Evolutionary conservation across 2,113 vertebrate species (phyloP), one percentile per base, ranked within the genome.

Genomic region (Stictonetta naevosa): DNA sequence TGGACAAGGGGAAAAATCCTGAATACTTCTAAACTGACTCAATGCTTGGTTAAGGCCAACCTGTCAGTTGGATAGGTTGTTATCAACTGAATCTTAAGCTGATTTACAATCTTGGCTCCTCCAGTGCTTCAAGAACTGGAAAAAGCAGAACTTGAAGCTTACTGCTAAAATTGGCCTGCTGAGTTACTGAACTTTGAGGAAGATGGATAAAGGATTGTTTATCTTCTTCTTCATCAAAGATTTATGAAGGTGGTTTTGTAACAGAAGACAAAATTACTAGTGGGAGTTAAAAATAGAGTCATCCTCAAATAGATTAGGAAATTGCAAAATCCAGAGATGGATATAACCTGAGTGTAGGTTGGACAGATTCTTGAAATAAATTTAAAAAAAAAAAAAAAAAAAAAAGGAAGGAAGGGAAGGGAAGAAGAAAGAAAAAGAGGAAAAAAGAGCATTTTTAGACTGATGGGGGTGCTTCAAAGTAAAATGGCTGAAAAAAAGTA

Each of bases 261-360:
- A 86, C 48, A 80, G 25, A 94, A 94, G 83, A 81, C 33, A 72
- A 92, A 93, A 90, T 81, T 93, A 69, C 68, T 93, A 86, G 93
- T 86, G 83, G 78, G 90, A 90, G 83, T 86, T 56, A 76, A 95
- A 94, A 94, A 92, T 90, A 53, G 56, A 93, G 48, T 59, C 40
- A 55, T 64, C 18, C 56, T 83, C 60, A 83, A 83, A 80, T 22
- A 92, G 38, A 72, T 81, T 68, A 78, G 26, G 94, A 86, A 89
- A 79, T 73, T 66, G 44, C 26, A 82, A 95, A 94, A 93, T 64
- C 19, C 3, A 40, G 16, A 80, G 42, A 56, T 83, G 64, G 23
- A 71, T 78, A 92, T 78, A 92, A 90, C 88, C 52, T 77, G 26
- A 78, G 60, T 97, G 93, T 96, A 92, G 83, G 93, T 86, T 95